Percentiles rank a stretch among this genome's conserved stretches.
These are phyloP conservation scores for Silurus asotus DNA, from an alignment of 2,113 vertebrate species.

Conservation along the genomic window DNA sequence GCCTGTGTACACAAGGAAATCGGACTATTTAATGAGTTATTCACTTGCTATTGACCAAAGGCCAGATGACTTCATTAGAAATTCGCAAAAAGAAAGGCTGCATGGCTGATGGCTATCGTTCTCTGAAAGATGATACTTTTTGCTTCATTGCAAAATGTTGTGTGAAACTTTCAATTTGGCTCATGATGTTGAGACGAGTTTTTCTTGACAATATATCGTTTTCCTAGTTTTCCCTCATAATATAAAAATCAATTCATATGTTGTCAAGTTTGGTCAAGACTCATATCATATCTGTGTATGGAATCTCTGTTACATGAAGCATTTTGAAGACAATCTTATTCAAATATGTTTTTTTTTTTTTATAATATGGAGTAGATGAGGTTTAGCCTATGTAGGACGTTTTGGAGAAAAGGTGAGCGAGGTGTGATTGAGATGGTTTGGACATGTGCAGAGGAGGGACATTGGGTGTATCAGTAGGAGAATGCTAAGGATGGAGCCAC, in stretches of 20 bases:
- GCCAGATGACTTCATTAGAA: constrained; percentile 41
- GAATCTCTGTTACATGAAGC: background rate
- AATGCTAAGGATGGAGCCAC: too few species aligned
- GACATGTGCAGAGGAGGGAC: too few species aligned
- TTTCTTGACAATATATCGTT: background rate
- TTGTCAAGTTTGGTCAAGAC: background rate
- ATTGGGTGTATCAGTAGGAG: too few species aligned
- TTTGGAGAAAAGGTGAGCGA: too few species aligned
- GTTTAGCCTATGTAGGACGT: too few species aligned
- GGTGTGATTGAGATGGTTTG: too few species aligned
- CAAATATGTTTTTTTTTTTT: too few species aligned
- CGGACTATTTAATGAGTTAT: constrained; percentile 60
- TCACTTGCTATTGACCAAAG: constrained; percentile 61
- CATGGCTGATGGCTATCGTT: constrained; percentile 44
- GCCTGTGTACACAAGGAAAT: constrained; percentile 50
- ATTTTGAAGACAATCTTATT: too few species aligned
- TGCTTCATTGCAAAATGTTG: background rate
- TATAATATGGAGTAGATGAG: too few species aligned
- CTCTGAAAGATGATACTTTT: background rate
- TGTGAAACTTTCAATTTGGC: background rate
- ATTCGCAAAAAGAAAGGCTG: constrained; percentile 30
- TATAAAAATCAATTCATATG: background rate
- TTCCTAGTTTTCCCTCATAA: too few species aligned
- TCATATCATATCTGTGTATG: background rate
- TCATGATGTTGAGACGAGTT: background rate